Evolutionary conservation across 1,140 invertebrate genomes (phyloP).

Genomic region (Cheumatopsyche charites): DNA sequence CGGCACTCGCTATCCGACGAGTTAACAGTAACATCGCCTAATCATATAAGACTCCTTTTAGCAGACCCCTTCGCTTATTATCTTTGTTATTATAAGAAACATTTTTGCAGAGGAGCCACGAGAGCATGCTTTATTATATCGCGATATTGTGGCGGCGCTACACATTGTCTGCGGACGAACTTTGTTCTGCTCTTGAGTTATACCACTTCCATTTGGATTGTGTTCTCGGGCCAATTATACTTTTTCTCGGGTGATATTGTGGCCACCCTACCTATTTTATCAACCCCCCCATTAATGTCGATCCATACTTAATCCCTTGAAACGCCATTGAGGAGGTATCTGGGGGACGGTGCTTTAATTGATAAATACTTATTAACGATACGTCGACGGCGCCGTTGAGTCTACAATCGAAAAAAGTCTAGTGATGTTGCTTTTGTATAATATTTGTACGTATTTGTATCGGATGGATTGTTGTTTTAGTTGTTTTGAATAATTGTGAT

Average conservation of each 20-base stretch:
- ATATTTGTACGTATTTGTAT: too few relatives aligned
- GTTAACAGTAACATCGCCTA: constrained; percentile 48
- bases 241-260: constrained; percentile 6
- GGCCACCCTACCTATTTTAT: not conserved
- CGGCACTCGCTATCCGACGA: not conserved
- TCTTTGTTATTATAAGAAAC: constrained; percentile 48
- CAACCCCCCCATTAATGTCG: not conserved
- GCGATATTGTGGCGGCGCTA: constrained; percentile 38
- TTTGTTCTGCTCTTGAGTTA: constrained; percentile 41
- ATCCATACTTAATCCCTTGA: constrained; percentile 16
- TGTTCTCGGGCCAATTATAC: constrained; percentile 27
- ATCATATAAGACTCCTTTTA: constrained; percentile 48
- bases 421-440: too few relatives aligned
- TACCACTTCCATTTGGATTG: constrained; percentile 38
- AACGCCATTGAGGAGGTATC: not conserved
- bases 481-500: too few relatives aligned
- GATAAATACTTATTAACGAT: constrained; percentile 8
- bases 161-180: constrained; percentile 39
- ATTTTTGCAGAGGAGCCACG: constrained; percentile 38
- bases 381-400: not conserved
- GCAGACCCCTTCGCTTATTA: constrained; percentile 44
- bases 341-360: too few relatives aligned
- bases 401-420: not conserved
- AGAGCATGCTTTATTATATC: constrained; percentile 46
- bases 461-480: too few relatives aligned